A percentile compares a stretch with the other conserved stretches of the same genome.
Conservation (phyloP, 2,888 invertebrate genomes). For the Hipparchia sbordonii region DNA sequence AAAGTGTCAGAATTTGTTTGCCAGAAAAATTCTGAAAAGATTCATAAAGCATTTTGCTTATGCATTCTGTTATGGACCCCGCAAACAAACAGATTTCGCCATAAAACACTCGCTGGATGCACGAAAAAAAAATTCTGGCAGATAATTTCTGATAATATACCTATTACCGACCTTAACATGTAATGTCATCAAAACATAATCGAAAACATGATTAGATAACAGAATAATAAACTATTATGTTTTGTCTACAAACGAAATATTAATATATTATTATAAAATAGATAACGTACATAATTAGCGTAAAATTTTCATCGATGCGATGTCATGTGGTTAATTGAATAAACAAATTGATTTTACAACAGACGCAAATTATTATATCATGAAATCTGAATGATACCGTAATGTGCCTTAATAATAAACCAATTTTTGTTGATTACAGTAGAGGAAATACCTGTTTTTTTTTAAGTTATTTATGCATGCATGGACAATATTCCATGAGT, state of each 20-base stretch:
- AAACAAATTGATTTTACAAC: conserved; percentile 14
- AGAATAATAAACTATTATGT: not conserved
- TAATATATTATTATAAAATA: not conserved
- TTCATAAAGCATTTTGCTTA: too few relatives aligned
- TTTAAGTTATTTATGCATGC: not conserved
- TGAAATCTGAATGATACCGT: conserved; percentile 6
- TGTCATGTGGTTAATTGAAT: conserved; percentile 8
- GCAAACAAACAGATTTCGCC: too few relatives aligned
- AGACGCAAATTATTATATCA: conserved; percentile 9
- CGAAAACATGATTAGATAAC: not conserved
- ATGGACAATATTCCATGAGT: too few relatives aligned
- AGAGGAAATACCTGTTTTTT: not conserved
- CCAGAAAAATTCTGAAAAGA: too few relatives aligned
- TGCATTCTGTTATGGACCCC: too few relatives aligned
- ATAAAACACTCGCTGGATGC: not conserved
- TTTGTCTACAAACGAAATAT: not conserved
- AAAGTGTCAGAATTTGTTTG: not conserved
- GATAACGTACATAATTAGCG: conserved; percentile 3
- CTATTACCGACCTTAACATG: not conserved
- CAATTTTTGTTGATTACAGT: not conserved
- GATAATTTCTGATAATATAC: too few relatives aligned
- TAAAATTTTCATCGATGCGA: conserved; percentile 10
- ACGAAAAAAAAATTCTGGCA: not conserved
- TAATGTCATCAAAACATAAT: not conserved
- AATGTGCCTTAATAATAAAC: not conserved